Conservation (phyloP, 2,113 vertebrate genomes). For the Naja naja region DNA sequence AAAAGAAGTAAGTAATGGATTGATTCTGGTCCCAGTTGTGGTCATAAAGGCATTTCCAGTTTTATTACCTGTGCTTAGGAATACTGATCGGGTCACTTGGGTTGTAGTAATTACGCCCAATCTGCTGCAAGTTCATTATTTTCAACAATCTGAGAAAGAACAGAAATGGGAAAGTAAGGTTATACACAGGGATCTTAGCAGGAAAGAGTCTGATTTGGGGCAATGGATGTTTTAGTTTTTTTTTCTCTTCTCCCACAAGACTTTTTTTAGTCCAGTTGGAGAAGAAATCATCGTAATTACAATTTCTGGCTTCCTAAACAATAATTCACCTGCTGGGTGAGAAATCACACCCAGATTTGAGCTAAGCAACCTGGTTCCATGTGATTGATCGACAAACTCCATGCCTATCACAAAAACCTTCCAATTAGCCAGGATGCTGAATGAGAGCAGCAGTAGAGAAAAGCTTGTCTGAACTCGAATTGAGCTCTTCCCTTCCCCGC, state of each 20-base stretch:
- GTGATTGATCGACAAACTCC: not conserved
- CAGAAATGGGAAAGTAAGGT: not conserved
- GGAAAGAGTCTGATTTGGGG: not conserved
- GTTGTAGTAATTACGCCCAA: conserved; percentile 93
- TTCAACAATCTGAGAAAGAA: conserved; percentile 80
- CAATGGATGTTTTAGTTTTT: not conserved
- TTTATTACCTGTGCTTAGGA: conserved; percentile 82
- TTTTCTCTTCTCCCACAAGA: not conserved
- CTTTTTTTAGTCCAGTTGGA: not conserved
- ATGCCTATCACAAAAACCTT: not conserved
- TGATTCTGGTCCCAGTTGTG: not conserved
- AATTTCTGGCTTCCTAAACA: not conserved
- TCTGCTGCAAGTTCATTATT: conserved; percentile 91
- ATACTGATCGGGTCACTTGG: conserved; percentile 83
- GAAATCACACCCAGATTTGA: not conserved
- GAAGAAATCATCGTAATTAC: not conserved
- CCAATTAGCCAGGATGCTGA: not conserved
- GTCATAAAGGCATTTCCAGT: not conserved
- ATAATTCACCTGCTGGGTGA: not conserved
- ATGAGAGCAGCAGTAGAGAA: not conserved
- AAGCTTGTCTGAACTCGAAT: not conserved
- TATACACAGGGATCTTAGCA: not conserved
- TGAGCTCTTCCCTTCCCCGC: not conserved
- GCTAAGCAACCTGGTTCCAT: not conserved
- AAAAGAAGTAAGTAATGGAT: not conserved